Evolutionary conservation across 2,888 invertebrate genomes (phyloP).

Genomic region (Apodemia duryi): DNA sequence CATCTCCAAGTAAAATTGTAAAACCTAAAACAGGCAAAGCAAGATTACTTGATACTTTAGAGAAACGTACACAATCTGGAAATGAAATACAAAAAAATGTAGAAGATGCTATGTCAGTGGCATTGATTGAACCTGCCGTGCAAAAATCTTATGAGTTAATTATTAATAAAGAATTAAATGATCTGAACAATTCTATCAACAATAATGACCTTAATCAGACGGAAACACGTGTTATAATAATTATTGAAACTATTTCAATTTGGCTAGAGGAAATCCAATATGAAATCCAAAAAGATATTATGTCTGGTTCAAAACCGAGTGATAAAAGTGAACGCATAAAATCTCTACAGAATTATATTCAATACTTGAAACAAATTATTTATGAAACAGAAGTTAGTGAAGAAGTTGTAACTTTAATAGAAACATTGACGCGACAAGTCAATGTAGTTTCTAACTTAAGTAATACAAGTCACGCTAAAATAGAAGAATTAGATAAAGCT

Average conservation of each 20-base stretch:
- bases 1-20: conserved; percentile 60
- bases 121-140: conserved; percentile 59
- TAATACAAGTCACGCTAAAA: conserved; percentile 57
- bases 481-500: conserved; percentile 80
- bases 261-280: conserved; percentile 93
- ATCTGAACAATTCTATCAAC: conserved; percentile 79
- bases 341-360: conserved; percentile 75
- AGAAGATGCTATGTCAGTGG: conserved; percentile 55
- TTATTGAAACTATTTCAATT: conserved; percentile 89
- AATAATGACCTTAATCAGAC: conserved; percentile 77
- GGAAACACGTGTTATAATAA: conserved; percentile 85
- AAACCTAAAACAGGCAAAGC: conserved; percentile 55
- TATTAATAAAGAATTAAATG: conserved; percentile 80
- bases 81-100: conserved; percentile 44
- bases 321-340: conserved; percentile 54
- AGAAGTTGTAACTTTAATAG: conserved; percentile 82
- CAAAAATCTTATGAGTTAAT: conserved; percentile 70
- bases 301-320: conserved; percentile 41
- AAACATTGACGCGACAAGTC: conserved; percentile 82
- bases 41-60: conserved; percentile 54
- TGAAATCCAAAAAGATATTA: conserved; percentile 77
- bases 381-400: conserved; percentile 84
- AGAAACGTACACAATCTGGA: conserved; percentile 59
- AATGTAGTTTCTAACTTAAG: conserved; percentile 84
- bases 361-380: conserved; percentile 81